Conservation (phyloP, 2,113 vertebrate genomes). For the Neodontobutis hainanensis region DNA sequence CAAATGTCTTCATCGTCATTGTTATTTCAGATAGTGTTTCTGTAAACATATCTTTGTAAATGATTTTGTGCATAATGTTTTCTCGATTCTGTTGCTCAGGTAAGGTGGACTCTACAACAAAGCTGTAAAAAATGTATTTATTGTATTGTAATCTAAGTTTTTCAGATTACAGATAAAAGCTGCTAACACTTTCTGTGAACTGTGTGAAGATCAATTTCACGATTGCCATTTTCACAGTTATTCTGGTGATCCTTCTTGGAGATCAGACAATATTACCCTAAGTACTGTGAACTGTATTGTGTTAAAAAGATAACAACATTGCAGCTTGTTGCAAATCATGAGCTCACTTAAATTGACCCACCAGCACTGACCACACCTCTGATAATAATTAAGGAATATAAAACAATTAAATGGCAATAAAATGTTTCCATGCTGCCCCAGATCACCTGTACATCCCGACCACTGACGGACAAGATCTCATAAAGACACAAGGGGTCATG, state of each 20-base stretch:
- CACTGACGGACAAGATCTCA: background rate
- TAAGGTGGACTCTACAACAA: too few relatives aligned
- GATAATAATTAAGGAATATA: constrained; percentile 1
- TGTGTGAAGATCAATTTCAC: constrained; percentile 7
- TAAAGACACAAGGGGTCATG: constrained; percentile 18
- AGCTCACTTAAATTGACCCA: too few relatives aligned
- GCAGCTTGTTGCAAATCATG: too few relatives aligned
- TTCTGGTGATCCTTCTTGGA: too few relatives aligned
- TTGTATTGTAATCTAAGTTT: background rate
- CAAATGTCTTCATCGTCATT: background rate
- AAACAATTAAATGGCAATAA: constrained; percentile 20
- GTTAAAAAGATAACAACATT: too few relatives aligned
- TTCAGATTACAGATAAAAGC: constrained; percentile 26
- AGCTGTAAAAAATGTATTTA: background rate
- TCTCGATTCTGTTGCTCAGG: too few relatives aligned
- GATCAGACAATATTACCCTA: too few relatives aligned
- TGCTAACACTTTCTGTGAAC: constrained; percentile 31
- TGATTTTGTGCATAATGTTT: background rate
- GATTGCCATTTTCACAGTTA: too few relatives aligned
- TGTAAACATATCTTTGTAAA: background rate
- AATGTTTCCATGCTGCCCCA: constrained; percentile 7
- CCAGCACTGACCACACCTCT: background rate
- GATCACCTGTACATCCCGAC: background rate
- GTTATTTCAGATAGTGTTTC: background rate
- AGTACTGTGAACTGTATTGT: too few relatives aligned